Percentiles rank a stretch among this genome's conserved stretches.
These are phyloP conservation scores for Pocillopora grandis DNA, from an alignment of 92 coral and sea anemone species.

Conservation along the genomic window DNA sequence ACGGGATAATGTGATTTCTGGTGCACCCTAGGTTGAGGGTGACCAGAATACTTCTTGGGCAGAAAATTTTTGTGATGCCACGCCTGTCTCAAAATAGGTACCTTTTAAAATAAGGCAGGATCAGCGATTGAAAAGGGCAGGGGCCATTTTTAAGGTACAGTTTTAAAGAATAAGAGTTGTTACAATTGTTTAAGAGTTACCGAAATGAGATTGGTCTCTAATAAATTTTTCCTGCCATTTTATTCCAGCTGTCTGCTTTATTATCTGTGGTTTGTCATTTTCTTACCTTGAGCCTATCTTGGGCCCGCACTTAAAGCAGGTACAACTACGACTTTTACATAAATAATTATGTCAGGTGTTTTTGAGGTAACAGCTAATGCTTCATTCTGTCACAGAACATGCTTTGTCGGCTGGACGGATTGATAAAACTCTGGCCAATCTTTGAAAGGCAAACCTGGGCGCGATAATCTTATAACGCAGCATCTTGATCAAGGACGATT, in stretches of 20 bases:
- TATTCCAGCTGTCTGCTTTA: constrained; percentile 2
- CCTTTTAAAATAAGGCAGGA: too few relatives aligned
- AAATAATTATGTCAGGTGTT: background rate
- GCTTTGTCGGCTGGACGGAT: too few relatives aligned
- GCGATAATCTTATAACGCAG: too few relatives aligned
- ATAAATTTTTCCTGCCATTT: background rate
- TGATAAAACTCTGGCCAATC: too few relatives aligned
- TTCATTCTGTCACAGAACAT: background rate
- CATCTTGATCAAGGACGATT: too few relatives aligned
- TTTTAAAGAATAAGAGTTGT: background rate
- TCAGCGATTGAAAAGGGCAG: too few relatives aligned
- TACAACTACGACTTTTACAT: background rate
- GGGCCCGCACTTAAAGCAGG: constrained; percentile 16
- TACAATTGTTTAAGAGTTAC: background rate
- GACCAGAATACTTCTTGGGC: too few relatives aligned
- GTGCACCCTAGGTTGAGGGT: too few relatives aligned
- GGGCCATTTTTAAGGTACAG: too few relatives aligned
- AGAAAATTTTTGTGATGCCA: too few relatives aligned
- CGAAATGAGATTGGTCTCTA: background rate
- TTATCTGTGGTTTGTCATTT: background rate
- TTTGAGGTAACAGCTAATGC: background rate
- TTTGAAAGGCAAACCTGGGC: too few relatives aligned
- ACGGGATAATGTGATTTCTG: background rate
- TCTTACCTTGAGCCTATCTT: constrained; percentile 16
- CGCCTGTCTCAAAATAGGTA: too few relatives aligned